Percentiles rank a stretch among this genome's conserved stretches.
These are phyloP conservation scores for Drosophila pruinosa DNA, from an alignment of 1,140 invertebrate genomes.

Conservation along the genomic window DNA sequence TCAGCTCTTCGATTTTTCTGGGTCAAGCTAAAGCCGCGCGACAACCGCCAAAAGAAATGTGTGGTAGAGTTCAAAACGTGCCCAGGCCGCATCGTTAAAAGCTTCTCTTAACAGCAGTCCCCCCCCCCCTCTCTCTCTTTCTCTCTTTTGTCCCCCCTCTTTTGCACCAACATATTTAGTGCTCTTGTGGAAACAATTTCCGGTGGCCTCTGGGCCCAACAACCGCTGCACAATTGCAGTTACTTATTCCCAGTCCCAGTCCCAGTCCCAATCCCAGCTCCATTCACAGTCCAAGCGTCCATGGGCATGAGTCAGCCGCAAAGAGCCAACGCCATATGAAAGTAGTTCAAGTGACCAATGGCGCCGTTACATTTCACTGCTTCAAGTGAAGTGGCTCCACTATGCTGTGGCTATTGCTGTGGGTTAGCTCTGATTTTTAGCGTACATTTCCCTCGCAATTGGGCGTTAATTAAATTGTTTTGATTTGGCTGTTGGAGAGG, in stretches of 20 bases:
- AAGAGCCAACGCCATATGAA: conserved; percentile 37
- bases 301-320: conserved; percentile 33
- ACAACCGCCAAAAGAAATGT: conserved; percentile 33
- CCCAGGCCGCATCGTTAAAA: conserved; percentile 65
- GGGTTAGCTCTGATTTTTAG: not conserved
- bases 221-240: conserved; percentile 49
- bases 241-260: conserved; percentile 5
- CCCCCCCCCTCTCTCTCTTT: not conserved
- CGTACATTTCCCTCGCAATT: conserved; percentile 29
- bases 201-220: conserved; percentile 50
- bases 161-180: not conserved
- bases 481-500: conserved; percentile 41
- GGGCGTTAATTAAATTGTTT: conserved; percentile 73
- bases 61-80: conserved; percentile 74
- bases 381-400: conserved; percentile 54
- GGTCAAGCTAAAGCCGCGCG: conserved; percentile 52
- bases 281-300: not conserved
- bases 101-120: conserved; percentile 33
- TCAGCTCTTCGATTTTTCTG: conserved; percentile 58
- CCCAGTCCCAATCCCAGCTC: conserved; percentile 1
- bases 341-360: conserved; percentile 73
- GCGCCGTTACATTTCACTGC: conserved; percentile 73
- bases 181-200: conserved; percentile 59
- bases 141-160: not conserved
- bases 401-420: not conserved